These are phyloP conservation scores for Trilocha varians DNA, from an alignment of 2,888 invertebrate genomes.

Conservation along the genomic window DNA sequence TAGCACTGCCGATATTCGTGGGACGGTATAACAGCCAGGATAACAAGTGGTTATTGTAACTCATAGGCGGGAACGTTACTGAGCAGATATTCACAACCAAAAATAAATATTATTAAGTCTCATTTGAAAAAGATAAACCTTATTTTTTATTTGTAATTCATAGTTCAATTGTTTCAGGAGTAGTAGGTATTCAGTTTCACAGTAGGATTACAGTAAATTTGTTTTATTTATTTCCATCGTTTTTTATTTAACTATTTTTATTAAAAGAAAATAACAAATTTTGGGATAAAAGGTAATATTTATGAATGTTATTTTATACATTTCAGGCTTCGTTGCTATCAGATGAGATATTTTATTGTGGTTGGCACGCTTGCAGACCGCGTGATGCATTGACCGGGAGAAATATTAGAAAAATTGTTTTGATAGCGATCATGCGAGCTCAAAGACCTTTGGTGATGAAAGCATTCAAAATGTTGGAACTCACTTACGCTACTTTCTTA, in stretches of 20 bases:
- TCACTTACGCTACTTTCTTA: slow-evolving; percentile 51
- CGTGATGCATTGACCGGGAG: slow-evolving; percentile 21
- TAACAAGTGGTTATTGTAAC: too few species aligned
- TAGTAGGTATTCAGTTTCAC: too few species aligned
- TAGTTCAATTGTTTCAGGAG: background rate
- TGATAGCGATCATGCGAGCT: slow-evolving; percentile 43
- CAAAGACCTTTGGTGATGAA: slow-evolving; percentile 58
- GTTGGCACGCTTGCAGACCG: slow-evolving; percentile 42
- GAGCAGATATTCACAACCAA: too few species aligned
- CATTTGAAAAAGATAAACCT: too few species aligned
- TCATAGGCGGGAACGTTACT: too few species aligned
- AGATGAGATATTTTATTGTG: slow-evolving; percentile 55
- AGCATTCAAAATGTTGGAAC: slow-evolving; percentile 58
- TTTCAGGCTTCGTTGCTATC: slow-evolving; percentile 48
- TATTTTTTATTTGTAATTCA: background rate
- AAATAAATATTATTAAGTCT: too few species aligned
- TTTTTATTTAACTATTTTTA: background rate
- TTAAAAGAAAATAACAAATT: background rate
- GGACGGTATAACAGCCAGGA: too few species aligned
- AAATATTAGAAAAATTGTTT: slow-evolving; percentile 35
- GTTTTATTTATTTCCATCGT: background rate
- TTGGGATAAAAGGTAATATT: background rate
- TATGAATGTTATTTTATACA: slow-evolving; percentile 3
- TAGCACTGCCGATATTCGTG: too few species aligned
- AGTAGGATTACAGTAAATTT: background rate